Base-by-base conservation (phyloP, 2,888 invertebrate genomes). In the Yponomeuta plumbellus region DNA sequence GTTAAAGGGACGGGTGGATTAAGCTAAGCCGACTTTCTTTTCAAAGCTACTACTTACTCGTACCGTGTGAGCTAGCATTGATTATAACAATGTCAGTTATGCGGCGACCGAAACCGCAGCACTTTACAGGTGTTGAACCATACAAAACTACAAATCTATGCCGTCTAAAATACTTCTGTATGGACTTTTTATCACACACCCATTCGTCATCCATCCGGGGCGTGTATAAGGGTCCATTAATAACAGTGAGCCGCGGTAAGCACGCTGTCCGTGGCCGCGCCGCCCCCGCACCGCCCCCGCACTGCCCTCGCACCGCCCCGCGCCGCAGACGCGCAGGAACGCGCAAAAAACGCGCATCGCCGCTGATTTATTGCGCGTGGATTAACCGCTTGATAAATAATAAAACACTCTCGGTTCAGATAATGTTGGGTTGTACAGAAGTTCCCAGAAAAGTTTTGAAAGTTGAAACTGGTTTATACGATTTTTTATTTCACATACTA, bases 221-320 rank as follows among this genome's bases (percentile, higher is more conserved):
- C 44, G 44, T 52, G 44, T 17, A 52, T 52, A 13, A 3, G 72
- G 85, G 82, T 89, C 88, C 89, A 91, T 91, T 91, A 91, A 91
- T 91, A 91, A 89, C 83, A 70, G 68, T 78, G 85, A 82, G 44
- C 86, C 73, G 73, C 76, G 80, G 87, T 90, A 89, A 90, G 87
- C 86, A 87, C 84, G 84, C 85, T 87, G 88, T 90, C 88, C 88
- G 84, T 90, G 85, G 81, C 74, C 81, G 81, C 88, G 75, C 80
- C 79, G 80, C 82, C 85, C 81, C 83, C 84, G 82, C 58, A 52
- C 56, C 13, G 58, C 22, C 20, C 13, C 13, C 84, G 82, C 58
- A 39, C 34, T 1, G 23, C 23, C n/a, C n/a, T n/a, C n/a, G n/a
- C 76, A 80, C 79, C 80, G 82, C 85, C 82, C 83, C 84, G 82